Base-by-base conservation (phyloP, 1,140 invertebrate genomes). In the Ladona fulva region DNA sequence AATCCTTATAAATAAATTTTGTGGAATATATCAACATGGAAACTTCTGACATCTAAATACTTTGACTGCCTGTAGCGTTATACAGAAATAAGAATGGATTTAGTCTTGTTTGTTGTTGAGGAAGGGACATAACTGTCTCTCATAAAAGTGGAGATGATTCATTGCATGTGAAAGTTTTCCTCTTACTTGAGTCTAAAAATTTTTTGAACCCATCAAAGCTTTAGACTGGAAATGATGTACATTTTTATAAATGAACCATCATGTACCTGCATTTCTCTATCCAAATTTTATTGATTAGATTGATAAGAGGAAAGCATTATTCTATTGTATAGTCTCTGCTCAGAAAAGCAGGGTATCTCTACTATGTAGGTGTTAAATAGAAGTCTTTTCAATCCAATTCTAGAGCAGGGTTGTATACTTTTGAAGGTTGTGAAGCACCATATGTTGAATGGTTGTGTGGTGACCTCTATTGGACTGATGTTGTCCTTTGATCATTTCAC, bases 211-310 rank as follows among this genome's bases (percentile, higher is more conserved):
- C 52, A 19, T 19, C 14, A 16, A 66, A 6, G n/a, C 52, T 66
- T 22, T 66, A 22, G 14, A 22, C n/a, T 19, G n/a, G n/a, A 19
- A 66, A 16, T 19, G 16, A 22, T 66, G 52, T 19, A 66, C 16
- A 66, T 66, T 66, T 52, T 66, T 66, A 66, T 22, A 66, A 66
- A 66, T 19, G 52, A 66, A 12, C 52, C 52, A 66, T 66, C n/a
- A 66, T 66, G 52, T 66, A 66, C 52, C 52, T 66, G 52, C 52
- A 66, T 66, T 66, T 66, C 52, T 66, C 52, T 66, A 19, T 66
- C 52, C 52, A 66, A 66, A 22, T 16, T 66, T 66, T 66, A 66
- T 66, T 12, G n/a, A 66, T 66, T 66, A 19, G n/a, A 16, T 19
- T 66, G n/a, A 22, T 66, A 22, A 22, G 52, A 66, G 52, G 52